Conservation (phyloP, 1,140 invertebrate species). For the Spodoptera litura region DNA sequence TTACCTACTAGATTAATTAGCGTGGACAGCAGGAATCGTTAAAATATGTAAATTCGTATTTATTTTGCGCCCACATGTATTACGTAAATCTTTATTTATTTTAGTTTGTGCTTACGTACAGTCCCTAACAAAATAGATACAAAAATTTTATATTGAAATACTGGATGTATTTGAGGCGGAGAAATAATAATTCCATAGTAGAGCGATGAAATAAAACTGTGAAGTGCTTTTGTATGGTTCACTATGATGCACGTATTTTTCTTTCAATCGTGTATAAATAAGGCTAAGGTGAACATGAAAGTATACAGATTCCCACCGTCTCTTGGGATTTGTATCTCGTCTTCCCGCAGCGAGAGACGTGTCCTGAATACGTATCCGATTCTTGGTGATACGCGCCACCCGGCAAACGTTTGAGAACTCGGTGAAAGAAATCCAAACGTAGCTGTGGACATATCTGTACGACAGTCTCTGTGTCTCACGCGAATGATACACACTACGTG, state of each 20-base stretch:
- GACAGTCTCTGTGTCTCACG: constrained; percentile 25
- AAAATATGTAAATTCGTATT: constrained; percentile 10
- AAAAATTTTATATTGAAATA: neutral
- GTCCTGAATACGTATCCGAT: constrained; percentile 67
- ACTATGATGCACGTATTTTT: constrained; percentile 68
- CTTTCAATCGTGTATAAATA: constrained; percentile 75
- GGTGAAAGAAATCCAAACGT: constrained; percentile 52
- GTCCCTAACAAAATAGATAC: constrained; percentile 9
- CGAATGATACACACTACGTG: constrained; percentile 20
- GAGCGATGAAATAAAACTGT: constrained; percentile 29
- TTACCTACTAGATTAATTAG: constrained; percentile 20
- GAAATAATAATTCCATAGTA: constrained; percentile 5
- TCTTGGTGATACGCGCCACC: constrained; percentile 51
- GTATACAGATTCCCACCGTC: constrained; percentile 76
- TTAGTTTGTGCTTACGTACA: constrained; percentile 5
- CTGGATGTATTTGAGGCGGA: constrained; percentile 20
- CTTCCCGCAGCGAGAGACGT: constrained; percentile 67
- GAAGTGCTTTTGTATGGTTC: constrained; percentile 50
- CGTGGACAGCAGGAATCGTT: constrained; percentile 4
- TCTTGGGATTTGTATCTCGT: constrained; percentile 76
- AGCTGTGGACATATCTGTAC: constrained; percentile 42
- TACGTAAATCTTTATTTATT: constrained; percentile 3
- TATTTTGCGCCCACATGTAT: constrained; percentile 4
- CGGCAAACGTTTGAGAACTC: constrained; percentile 52
- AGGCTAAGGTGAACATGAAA: constrained; percentile 75